These are phyloP conservation scores for Hystrix brachyura DNA, from an alignment of 2,113 vertebrate genomes.

Conservation along the genomic window DNA sequence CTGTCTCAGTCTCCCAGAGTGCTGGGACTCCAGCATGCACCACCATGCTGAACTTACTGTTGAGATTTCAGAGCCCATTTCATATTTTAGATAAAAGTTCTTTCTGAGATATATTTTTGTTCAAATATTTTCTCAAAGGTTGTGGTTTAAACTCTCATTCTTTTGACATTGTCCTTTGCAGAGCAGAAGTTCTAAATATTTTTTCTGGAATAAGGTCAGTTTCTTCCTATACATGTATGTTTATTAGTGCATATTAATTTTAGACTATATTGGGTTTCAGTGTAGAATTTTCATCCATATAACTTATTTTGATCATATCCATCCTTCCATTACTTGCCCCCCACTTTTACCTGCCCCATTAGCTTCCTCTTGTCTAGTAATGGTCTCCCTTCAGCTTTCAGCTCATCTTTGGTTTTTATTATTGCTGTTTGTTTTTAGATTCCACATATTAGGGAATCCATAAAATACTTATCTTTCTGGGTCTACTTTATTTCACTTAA, in stretches of 20 bases:
- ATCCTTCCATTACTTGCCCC: background rate
- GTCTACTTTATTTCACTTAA: background rate
- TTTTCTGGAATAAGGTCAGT: background rate
- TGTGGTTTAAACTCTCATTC: background rate
- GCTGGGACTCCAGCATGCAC: background rate
- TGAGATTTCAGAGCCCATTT: background rate
- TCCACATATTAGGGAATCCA: background rate
- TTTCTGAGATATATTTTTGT: background rate
- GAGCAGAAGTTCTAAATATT: background rate
- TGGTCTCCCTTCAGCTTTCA: background rate
- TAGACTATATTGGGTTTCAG: background rate
- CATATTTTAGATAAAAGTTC: background rate
- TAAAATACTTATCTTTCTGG: background rate
- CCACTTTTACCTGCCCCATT: background rate
- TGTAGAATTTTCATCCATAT: background rate
- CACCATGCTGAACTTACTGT: background rate
- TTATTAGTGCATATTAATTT: background rate
- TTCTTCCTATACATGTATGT: background rate
- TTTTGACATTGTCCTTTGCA: background rate
- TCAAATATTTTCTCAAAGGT: background rate
- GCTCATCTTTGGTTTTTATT: background rate
- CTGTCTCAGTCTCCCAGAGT: background rate
- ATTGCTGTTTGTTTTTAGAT: background rate
- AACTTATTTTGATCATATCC: background rate
- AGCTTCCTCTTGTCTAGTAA: background rate